A percentile compares a stretch with the other conserved stretches of the same genome.
Evolutionary conservation across 2,888 invertebrate species (phyloP).

Genomic region (Rhingia rostrata): DNA sequence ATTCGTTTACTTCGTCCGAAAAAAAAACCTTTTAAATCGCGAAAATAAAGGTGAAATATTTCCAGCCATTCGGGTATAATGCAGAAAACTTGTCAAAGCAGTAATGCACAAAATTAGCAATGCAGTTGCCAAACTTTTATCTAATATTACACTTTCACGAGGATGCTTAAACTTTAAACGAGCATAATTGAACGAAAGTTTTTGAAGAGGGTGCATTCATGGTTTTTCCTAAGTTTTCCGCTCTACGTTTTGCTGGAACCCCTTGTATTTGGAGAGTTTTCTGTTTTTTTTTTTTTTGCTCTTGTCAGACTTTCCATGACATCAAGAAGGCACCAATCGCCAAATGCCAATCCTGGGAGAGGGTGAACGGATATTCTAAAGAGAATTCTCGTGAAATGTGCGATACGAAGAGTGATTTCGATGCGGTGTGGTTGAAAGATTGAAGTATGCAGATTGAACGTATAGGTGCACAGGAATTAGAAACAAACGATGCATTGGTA

Average conservation of each 20-base stretch:
- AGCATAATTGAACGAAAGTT: slow-evolving; percentile 73
- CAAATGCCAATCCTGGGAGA: too few relatives aligned
- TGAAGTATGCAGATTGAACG: too few relatives aligned
- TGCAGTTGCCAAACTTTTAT: slow-evolving; percentile 68
- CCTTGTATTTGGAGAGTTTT: background rate
- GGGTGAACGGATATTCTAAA: too few relatives aligned
- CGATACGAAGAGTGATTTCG: too few relatives aligned
- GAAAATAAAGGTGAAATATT: background rate
- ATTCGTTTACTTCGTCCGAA: too few relatives aligned
- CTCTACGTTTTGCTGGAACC: background rate
- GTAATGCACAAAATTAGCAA: slow-evolving; percentile 71
- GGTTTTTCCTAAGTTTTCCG: slow-evolving; percentile 3
- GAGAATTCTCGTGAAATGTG: too few relatives aligned
- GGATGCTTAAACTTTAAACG: slow-evolving; percentile 71
- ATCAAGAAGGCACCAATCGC: slow-evolving; percentile 16
- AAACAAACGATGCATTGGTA: too few relatives aligned
- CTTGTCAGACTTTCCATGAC: slow-evolving; percentile 12
- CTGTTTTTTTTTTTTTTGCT: background rate
- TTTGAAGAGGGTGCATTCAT: slow-evolving; percentile 59
- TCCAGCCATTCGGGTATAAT: slow-evolving; percentile 41
- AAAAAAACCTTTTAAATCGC: too few relatives aligned
- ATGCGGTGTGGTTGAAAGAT: too few relatives aligned
- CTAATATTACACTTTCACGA: slow-evolving; percentile 70
- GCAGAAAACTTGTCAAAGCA: slow-evolving; percentile 63
- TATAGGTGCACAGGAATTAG: too few relatives aligned